A percentile compares a stretch with the other conserved stretches of the same genome.
Evolutionary conservation across 2,888 invertebrate species (phyloP).

Genomic region (Adineta ricciae): DNA sequence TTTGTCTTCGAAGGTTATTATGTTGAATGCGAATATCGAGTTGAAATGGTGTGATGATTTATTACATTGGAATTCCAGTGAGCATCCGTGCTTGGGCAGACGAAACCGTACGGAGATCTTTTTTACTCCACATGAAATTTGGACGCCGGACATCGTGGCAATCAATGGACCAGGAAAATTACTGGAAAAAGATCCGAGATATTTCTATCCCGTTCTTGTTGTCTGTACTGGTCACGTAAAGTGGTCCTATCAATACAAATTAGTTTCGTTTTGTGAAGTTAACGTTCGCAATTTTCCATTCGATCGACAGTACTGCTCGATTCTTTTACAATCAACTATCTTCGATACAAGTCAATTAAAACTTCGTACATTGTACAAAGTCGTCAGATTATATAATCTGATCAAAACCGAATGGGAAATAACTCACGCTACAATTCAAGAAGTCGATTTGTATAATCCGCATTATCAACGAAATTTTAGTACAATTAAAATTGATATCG

Average conservation of each 20-base stretch:
- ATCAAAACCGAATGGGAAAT: slow-evolving; percentile 33
- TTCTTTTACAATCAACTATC: slow-evolving; percentile 28
- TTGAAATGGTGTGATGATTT: slow-evolving; percentile 19
- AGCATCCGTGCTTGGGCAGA: not conserved
- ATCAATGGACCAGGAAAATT: slow-evolving; percentile 22
- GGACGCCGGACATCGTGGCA: slow-evolving; percentile 31
- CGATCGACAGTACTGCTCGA: slow-evolving; percentile 29
- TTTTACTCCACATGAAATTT: slow-evolving; percentile 22
- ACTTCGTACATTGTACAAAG: not conserved
- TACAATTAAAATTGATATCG: slow-evolving; percentile 21
- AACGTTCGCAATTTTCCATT: slow-evolving; percentile 31
- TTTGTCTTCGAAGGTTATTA: not conserved
- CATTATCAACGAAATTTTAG: not conserved
- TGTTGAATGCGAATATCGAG: not conserved
- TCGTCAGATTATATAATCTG: not conserved
- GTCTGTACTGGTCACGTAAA: slow-evolving; percentile 24
- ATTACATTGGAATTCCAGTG: slow-evolving; percentile 26
- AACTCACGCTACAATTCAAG: slow-evolving; percentile 25
- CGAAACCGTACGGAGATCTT: not conserved
- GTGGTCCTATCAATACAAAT: slow-evolving; percentile 28
- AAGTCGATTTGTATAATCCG: slow-evolving; percentile 16
- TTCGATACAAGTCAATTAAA: slow-evolving; percentile 23
- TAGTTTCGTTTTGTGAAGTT: slow-evolving; percentile 26
- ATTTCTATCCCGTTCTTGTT: slow-evolving; percentile 24
- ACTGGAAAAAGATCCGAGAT: slow-evolving; percentile 13